Percentiles rank a stretch among this genome's conserved stretches.
These are phyloP conservation scores for Campoplex capitator DNA, from an alignment of 2,888 invertebrate genomes.

Conservation along the genomic window DNA sequence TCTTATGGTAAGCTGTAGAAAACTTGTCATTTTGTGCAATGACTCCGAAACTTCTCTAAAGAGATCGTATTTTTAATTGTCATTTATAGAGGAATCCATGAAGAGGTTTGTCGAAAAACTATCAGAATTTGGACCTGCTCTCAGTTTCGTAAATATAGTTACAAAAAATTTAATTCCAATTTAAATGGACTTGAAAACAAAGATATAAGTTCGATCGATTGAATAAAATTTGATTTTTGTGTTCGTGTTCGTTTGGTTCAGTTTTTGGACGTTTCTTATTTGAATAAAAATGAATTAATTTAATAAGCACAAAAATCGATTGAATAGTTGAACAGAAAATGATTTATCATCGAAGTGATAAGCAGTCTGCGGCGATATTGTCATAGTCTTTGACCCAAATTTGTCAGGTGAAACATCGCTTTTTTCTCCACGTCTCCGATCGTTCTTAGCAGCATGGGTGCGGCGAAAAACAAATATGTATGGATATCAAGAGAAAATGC, in stretches of 20 bases:
- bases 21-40: too few species aligned
- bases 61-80: too few species aligned
- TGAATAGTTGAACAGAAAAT: background rate
- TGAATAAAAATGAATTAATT: too few species aligned
- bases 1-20: too few species aligned
- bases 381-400: slow-evolving; percentile 19
- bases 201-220: background rate
- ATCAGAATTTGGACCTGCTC: too few species aligned
- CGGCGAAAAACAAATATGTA: slow-evolving; percentile 34
- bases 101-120: too few species aligned
- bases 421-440: background rate
- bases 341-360: background rate
- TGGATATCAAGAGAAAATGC: slow-evolving; percentile 38
- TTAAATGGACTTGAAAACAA: background rate
- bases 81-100: too few species aligned
- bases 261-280: background rate
- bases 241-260: background rate
- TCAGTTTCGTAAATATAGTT: too few species aligned
- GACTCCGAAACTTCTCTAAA: too few species aligned
- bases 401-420: background rate
- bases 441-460: slow-evolving; percentile 11
- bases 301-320: background rate
- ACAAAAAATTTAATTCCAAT: background rate
- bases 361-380: background rate
- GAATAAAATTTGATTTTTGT: background rate